phyloP scores from a whole-genome alignment of 2,797 vertebrate genomes.

The Loris lydekkerianus region DNA sequence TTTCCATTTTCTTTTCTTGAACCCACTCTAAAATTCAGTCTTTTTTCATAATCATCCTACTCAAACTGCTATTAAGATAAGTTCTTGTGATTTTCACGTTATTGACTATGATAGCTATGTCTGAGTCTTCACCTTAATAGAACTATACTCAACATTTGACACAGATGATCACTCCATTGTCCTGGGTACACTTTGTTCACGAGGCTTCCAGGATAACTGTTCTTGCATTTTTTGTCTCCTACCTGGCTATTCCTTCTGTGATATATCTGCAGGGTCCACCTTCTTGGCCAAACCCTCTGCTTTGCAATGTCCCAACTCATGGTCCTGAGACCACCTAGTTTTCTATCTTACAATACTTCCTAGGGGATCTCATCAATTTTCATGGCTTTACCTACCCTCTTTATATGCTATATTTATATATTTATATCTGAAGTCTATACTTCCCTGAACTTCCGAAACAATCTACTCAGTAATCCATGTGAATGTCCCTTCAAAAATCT shows the following conservation, averaged over 20 bases:
- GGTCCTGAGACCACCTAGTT: background rate
- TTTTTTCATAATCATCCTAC: background rate
- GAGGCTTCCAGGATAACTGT: background rate
- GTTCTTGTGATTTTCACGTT: background rate
- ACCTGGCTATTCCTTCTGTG: background rate
- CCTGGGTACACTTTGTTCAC: background rate
- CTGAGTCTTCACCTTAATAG: background rate
- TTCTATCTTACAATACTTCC: background rate
- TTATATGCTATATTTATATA: background rate
- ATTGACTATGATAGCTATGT: background rate
- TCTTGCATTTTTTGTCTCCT: background rate
- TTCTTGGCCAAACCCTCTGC: background rate
- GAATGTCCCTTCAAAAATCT: slow-evolving; percentile 1
- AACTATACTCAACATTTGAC: background rate
- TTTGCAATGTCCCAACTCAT: background rate
- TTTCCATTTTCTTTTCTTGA: background rate
- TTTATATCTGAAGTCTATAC: background rate
- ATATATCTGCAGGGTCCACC: accelerated
- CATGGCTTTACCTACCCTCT: background rate
- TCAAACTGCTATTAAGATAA: background rate
- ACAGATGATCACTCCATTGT: background rate
- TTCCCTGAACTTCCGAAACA: background rate
- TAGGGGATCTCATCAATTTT: background rate
- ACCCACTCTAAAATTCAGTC: background rate
- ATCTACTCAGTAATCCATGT: background rate